Percentiles rank a stretch among this genome's conserved stretches.
phyloP scores from a whole-genome alignment of 2,797 vertebrate species.

The Odontamblyopus lacepedii region DNA sequence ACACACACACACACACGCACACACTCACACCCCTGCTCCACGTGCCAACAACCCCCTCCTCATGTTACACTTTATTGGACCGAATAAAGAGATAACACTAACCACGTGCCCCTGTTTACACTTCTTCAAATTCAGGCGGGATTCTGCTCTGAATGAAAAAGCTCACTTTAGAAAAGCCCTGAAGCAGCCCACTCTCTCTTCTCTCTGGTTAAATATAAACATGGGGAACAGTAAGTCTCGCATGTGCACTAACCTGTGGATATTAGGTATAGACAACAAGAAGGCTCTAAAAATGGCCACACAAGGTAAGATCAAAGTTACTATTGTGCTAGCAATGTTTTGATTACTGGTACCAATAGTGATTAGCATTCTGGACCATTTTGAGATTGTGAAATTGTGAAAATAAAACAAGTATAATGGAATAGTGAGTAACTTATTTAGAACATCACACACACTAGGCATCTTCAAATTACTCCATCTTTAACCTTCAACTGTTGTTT shows the following conservation, averaged over 20 bases:
- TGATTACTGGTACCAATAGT: neutral
- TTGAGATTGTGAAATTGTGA: neutral
- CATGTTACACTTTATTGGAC: conserved; percentile 64
- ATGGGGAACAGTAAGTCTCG: conserved; percentile 72
- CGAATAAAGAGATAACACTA: conserved; percentile 35
- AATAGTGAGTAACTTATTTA: too few species aligned
- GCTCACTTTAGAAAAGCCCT: neutral
- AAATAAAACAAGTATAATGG: too few species aligned
- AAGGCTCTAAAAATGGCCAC: conserved; percentile 7
- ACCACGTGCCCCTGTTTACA: conserved; percentile 71
- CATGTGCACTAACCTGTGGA: neutral
- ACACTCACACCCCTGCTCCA: neutral
- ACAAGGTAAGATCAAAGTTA: conserved; percentile 51
- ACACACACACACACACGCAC: neutral
- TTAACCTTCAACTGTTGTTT: too few species aligned
- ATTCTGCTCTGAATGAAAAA: conserved; percentile 25
- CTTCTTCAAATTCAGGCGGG: conserved; percentile 78
- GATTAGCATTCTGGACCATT: neutral
- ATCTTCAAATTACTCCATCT: too few species aligned
- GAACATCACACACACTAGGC: too few species aligned
- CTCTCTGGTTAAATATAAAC: neutral
- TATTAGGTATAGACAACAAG: conserved; percentile 19
- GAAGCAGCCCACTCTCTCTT: neutral
- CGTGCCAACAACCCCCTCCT: conserved; percentile 29
- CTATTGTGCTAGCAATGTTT: neutral